phyloP scores from a whole-genome alignment of 2,797 vertebrate genomes.

The Galagoides demidoff region DNA sequence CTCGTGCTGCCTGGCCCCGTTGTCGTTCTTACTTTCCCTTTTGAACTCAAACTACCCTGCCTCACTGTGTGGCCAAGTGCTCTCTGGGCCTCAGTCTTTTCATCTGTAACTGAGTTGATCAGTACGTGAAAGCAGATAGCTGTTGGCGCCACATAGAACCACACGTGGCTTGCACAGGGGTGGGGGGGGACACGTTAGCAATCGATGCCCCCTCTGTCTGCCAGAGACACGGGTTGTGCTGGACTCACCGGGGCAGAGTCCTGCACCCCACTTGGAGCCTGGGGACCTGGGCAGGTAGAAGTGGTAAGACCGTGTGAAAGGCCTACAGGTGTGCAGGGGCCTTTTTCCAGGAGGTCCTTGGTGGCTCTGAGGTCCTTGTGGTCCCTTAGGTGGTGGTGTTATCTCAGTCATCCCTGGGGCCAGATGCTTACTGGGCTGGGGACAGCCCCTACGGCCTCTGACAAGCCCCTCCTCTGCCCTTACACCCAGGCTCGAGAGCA shows the following conservation, averaged over 20 bases:
- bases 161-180: background rate
- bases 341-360: background rate
- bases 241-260: background rate
- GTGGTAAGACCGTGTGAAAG: background rate
- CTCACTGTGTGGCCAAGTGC: background rate
- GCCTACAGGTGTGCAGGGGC: background rate
- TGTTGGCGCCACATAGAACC: background rate
- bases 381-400: accelerated
- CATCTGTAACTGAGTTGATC: background rate
- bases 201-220: background rate
- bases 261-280: background rate
- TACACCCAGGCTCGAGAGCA: background rate
- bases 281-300: background rate
- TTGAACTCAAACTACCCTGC: background rate
- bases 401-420: accelerated
- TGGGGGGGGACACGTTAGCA: background rate
- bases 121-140: background rate
- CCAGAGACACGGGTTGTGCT: background rate
- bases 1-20: background rate
- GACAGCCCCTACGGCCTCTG: background rate
- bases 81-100: background rate
- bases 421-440: background rate
- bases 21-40: background rate
- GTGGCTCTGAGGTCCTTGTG: background rate
- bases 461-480: background rate